Evolutionary conservation across 2,113 vertebrate species (phyloP).

Genomic region (Hydropotes inermis): DNA sequence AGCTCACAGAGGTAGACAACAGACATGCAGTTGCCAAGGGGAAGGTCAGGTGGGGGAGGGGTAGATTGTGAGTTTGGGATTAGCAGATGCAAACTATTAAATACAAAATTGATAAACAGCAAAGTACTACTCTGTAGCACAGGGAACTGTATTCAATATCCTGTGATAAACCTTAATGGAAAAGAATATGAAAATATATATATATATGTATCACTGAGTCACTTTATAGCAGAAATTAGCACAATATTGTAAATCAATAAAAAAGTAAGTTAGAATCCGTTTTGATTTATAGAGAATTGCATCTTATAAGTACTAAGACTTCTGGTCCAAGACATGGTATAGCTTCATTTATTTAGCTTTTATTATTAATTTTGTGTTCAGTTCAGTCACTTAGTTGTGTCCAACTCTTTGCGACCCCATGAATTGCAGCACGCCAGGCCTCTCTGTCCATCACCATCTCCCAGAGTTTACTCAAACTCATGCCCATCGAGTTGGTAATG

Average conservation of each 20-base stretch:
- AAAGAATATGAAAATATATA: background rate
- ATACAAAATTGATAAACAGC: background rate
- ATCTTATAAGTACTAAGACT: background rate
- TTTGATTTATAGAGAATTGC: background rate
- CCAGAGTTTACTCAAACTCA: too few species aligned
- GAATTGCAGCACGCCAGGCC: too few species aligned
- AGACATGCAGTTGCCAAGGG: background rate
- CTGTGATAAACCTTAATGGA: background rate
- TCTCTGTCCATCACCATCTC: too few species aligned
- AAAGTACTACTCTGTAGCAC: background rate
- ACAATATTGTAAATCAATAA: background rate
- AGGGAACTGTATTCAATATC: background rate
- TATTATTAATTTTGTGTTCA: background rate
- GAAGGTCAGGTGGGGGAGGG: background rate
- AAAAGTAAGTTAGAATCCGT: background rate
- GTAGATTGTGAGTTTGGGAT: background rate
- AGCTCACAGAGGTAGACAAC: background rate
- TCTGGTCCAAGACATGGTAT: background rate
- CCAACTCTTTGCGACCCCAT: too few species aligned
- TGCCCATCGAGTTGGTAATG: too few species aligned
- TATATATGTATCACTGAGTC: background rate
- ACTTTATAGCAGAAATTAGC: background rate
- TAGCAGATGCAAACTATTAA: background rate
- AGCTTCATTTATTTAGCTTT: background rate
- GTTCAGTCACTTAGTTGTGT: too few species aligned